phyloP scores from a whole-genome alignment of 2,888 invertebrate species.

The Polydrusus pterygomalis region DNA sequence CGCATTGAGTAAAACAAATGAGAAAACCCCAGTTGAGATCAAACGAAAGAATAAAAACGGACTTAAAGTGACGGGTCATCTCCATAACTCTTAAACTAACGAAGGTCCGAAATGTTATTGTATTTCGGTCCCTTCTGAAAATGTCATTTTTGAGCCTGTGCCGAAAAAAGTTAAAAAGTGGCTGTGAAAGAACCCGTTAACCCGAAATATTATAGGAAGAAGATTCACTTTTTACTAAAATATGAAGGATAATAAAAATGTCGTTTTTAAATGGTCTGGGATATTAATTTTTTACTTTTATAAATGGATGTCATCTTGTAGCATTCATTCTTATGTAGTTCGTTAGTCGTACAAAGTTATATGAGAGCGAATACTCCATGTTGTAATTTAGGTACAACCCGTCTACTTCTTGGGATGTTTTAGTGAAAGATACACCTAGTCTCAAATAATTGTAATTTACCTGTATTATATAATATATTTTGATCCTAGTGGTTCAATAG shows the following conservation, averaged over 20 bases:
- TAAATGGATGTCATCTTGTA: neutral
- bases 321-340: too few relatives aligned
- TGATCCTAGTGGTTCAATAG: too few relatives aligned
- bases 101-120: conserved; percentile 20
- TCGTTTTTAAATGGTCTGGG: neutral
- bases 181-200: conserved; percentile 10
- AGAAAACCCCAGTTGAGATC: neutral
- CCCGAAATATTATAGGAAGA: neutral
- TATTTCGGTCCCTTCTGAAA: neutral
- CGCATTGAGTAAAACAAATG: neutral
- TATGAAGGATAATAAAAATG: neutral
- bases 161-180: conserved; percentile 5
- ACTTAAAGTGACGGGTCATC: conserved; percentile 11
- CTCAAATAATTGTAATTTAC: too few relatives aligned
- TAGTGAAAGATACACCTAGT: too few relatives aligned
- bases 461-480: too few relatives aligned
- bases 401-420: too few relatives aligned
- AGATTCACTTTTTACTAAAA: neutral
- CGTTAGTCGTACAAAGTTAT: too few relatives aligned
- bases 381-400: too few relatives aligned
- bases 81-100: conserved; percentile 19
- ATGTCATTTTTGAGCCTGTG: neutral
- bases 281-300: neutral
- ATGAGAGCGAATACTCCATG: too few relatives aligned
- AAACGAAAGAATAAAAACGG: conserved; percentile 10